Evolutionary conservation across 37 sponge, comb jelly and placozoan genomes (phyloP), one percentile per base, ranked within the genome.

Genomic region (Corticium candelabrum): DNA sequence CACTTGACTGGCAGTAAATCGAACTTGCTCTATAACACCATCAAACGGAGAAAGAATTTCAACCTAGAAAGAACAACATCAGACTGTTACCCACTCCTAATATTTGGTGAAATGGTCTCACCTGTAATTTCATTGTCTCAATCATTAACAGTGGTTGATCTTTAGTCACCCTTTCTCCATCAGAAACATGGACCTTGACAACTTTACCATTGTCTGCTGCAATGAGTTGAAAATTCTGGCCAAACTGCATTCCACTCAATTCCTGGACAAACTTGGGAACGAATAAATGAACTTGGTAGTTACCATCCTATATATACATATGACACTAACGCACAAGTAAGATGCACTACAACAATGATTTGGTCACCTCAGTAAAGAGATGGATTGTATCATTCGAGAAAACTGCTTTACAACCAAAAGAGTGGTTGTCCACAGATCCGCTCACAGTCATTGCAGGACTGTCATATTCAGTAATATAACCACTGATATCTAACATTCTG

Each of bases 91-190:
- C n/a, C n/a, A n/a, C n/a, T n/a, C n/a, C n/a, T n/a, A n/a, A n/a
- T n/a, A n/a, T n/a, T n/a, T n/a, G n/a, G n/a, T n/a, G n/a, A n/a
- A n/a, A n/a, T n/a, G n/a, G n/a, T n/a, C n/a, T 41, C 37, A 90
- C 94, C 90, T 93, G 90, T 82, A 89, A 82, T 43, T 93, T 93
- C 94, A 93, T 93, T 40, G 86, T 88, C 40, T 90, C 91, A 36
- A 93, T 84, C 31, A 88, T 82, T 36, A 93, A 77, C 39, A 93
- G 76, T 0, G 79, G 11, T 37, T 80, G 43, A 3, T 90, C 94
- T 37, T 87, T 87, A 0, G n/a, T 67, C 11, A 93, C 88, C 1
- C 57, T 34, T 15, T 93, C 87, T 1, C 88, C 90, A 33, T 73
- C 57, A 4, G 40, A 69, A 37, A 89, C 90, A 3, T 77, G 50